Conservation (phyloP, 2,888 invertebrate species). For the Phaonia tiefii region DNA sequence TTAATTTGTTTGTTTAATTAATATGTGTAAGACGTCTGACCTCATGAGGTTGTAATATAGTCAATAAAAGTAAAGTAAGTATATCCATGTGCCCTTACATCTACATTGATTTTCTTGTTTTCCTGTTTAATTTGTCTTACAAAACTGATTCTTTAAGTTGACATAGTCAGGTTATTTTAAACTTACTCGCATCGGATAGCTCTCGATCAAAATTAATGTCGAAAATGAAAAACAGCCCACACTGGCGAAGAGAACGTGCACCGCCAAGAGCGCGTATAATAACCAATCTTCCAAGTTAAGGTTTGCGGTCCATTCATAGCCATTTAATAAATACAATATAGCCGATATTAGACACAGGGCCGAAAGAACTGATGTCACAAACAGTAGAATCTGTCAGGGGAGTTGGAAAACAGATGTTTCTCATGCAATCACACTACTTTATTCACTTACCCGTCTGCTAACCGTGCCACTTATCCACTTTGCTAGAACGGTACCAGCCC, state of each 20-base stretch:
- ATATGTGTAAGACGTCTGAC: too few relatives aligned
- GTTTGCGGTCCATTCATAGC: constrained; percentile 59
- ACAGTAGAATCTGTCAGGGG: constrained; percentile 74
- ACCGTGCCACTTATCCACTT: constrained; percentile 70
- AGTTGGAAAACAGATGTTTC: too few relatives aligned
- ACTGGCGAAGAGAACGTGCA: constrained; percentile 72
- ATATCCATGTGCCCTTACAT: too few relatives aligned
- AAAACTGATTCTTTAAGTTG: background rate
- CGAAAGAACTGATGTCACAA: constrained; percentile 71
- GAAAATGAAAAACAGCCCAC: constrained; percentile 75
- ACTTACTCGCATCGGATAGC: constrained; percentile 74
- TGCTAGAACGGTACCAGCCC: constrained; percentile 71
- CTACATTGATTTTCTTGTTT: background rate
- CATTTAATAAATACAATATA: constrained; percentile 69
- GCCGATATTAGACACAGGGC: constrained; percentile 69
- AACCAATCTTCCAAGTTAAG: constrained; percentile 68
- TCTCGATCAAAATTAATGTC: constrained; percentile 74
- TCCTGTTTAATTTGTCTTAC: background rate
- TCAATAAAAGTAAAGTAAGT: too few relatives aligned
- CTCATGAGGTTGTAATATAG: too few relatives aligned
- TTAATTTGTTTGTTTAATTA: too few relatives aligned
- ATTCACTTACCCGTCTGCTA: constrained; percentile 74
- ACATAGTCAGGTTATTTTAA: background rate
- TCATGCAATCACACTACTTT: too few relatives aligned
- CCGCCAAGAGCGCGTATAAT: constrained; percentile 70